These are phyloP conservation scores for Gallinago undulata DNA, from an alignment of 2,113 vertebrate species.

Conservation along the genomic window DNA sequence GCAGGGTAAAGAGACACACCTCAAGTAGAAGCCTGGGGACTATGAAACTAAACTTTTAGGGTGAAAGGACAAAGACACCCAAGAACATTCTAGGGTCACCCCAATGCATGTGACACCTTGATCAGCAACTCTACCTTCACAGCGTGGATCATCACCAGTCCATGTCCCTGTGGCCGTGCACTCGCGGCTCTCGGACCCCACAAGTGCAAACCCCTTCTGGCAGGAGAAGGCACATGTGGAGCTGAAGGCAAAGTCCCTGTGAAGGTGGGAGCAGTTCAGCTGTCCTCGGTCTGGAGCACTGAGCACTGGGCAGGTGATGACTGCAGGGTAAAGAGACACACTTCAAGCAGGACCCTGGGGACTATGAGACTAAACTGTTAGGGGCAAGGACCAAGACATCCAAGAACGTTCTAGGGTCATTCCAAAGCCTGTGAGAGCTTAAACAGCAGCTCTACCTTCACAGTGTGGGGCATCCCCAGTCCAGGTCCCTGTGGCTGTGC, in stretches of 20 bases:
- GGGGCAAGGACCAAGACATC: neutral
- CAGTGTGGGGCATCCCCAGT: neutral
- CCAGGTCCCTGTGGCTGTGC: neutral
- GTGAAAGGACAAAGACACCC: neutral
- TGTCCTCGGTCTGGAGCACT: neutral
- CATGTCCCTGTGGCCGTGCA: slow-evolving; percentile 72
- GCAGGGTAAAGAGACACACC: neutral
- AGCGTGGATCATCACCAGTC: slow-evolving; percentile 40
- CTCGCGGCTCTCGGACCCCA: slow-evolving; percentile 4
- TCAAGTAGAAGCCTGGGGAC: neutral
- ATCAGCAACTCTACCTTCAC: slow-evolving; percentile 4
- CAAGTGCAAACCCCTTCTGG: slow-evolving; percentile 61
- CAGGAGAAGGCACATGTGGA: slow-evolving; percentile 77
- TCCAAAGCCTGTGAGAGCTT: neutral
- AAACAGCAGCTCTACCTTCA: neutral
- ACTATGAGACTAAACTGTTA: neutral
- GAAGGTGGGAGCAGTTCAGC: slow-evolving; percentile 65
- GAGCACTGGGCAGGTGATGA: slow-evolving; percentile 31
- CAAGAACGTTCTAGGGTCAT: neutral
- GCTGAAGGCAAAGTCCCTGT: slow-evolving; percentile 51
- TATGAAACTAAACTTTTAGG: neutral
- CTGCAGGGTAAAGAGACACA: neutral
- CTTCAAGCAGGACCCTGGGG: neutral
- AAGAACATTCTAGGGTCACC: neutral
- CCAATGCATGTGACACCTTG: neutral